Conservation (phyloP, 2,888 invertebrate species). For the Clanis bilineata region DNA sequence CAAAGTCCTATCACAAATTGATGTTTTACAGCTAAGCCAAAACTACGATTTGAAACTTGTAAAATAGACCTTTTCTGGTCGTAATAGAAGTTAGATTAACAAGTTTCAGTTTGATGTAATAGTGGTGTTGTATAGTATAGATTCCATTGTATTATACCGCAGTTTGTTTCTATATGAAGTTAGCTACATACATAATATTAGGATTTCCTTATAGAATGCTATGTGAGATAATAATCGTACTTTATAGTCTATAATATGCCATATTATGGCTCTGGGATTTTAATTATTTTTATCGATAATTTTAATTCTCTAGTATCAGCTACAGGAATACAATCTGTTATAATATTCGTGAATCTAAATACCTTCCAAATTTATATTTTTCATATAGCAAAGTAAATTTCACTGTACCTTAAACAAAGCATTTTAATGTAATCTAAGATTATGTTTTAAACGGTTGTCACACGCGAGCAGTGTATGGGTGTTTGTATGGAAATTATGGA, state of each 20-base stretch:
- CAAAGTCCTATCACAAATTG: not conserved
- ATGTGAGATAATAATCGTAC: not conserved
- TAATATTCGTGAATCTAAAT: not conserved
- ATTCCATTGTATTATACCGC: not conserved
- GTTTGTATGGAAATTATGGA: not conserved
- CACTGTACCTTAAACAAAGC: constrained; percentile 4
- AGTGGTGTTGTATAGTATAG: not conserved
- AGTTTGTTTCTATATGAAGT: not conserved
- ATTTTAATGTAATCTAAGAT: constrained; percentile 8
- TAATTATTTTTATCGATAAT: not conserved
- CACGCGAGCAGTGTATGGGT: not conserved
- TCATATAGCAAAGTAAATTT: not conserved
- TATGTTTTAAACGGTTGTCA: not conserved
- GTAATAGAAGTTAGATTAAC: not conserved
- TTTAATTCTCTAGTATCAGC: too few relatives aligned
- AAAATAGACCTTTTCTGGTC: not conserved
- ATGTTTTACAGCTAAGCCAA: not conserved
- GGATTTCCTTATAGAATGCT: not conserved
- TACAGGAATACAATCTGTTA: not conserved
- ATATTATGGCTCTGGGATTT: not conserved
- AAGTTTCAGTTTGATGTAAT: too few relatives aligned
- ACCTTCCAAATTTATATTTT: not conserved
- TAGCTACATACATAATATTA: not conserved
- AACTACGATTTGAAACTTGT: not conserved
- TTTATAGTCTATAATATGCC: too few relatives aligned